Conservation (phyloP, 2,797 vertebrate species). For the Rhabdomys pumilio region DNA sequence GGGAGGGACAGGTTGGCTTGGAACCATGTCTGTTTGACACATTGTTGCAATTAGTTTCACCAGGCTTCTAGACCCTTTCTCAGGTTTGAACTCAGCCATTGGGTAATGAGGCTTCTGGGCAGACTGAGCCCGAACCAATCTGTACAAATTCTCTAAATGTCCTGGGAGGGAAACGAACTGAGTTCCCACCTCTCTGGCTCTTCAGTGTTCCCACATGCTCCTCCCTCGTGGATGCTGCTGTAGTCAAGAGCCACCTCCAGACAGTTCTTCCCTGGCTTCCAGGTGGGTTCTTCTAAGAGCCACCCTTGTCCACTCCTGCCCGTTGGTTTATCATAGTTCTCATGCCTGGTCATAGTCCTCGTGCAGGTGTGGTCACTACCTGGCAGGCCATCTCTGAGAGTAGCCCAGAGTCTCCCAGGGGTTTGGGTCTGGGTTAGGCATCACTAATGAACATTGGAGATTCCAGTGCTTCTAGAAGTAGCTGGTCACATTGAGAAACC, state of each 20-base stretch:
- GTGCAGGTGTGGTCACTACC: background rate
- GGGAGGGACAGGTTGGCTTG: background rate
- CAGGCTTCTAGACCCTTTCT: background rate
- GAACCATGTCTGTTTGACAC: background rate
- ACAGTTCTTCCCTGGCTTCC: background rate
- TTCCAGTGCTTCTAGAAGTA: background rate
- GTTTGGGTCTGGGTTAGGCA: background rate
- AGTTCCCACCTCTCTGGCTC: background rate
- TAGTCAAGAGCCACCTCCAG: background rate
- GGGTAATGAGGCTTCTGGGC: background rate
- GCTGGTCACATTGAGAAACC: background rate
- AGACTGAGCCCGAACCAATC: background rate
- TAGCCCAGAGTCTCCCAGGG: background rate
- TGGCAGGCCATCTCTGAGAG: background rate
- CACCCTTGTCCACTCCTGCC: too few relatives aligned
- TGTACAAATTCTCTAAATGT: background rate
- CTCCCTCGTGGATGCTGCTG: background rate
- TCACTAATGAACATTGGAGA: background rate
- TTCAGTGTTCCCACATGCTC: rapidly evolving
- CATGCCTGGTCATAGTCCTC: background rate
- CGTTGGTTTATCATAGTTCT: background rate
- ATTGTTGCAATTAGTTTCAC: background rate
- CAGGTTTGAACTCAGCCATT: background rate
- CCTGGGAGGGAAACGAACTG: background rate
- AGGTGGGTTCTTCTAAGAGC: background rate